Evolutionary conservation across 2,888 invertebrate genomes (phyloP), one percentile per base, ranked within the genome.

Genomic region (Dugesia japonica): DNA sequence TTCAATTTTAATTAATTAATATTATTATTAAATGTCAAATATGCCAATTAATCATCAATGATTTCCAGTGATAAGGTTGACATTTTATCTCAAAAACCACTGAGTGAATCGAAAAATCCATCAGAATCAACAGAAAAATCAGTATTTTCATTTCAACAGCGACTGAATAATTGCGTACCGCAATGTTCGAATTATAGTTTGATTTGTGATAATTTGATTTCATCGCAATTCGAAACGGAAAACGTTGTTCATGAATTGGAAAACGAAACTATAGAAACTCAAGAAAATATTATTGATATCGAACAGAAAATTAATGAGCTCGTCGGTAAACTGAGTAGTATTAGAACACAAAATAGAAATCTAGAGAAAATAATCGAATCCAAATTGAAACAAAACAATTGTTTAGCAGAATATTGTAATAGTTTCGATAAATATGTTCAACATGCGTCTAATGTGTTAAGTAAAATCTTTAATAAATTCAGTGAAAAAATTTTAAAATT

Each of bases 381-480:
- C 1, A 56, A 56, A 56, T 56, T 56, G n/a, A 56, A 56, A 56
- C 56, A 56, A 56, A 56, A 56, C 23, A 56, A 56, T 23, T 56
- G 56, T 56, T 23, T 56, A n/a, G 56, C 56, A n/a, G 56, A 56
- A 7, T 56, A 56, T 56, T 56, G 56, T 56, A 56, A 56, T n/a
- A 56, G 56, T 56, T 56, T 56, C n/a, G 56, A 56, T 56, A 56
- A 56, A 56, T 56, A 56, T 56, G 56, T 56, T 4, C 9, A 4
- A 1, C 56, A 56, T 23, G 56, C 56, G n/a, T 20, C 56, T n/a
- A 56, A 56, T 23, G 56, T 56, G n/a, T 56, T 56, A n/a, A 56
- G n/a, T 23, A 56, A 56, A n/a, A 56, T 56, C n/a, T 56, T 56
- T 56, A 56, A 56, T 56, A 56, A 56, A n/a, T 56, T 56, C n/a